Evolutionary conservation across 2,888 invertebrate genomes (phyloP).

Genomic region (Seira ritae): DNA sequence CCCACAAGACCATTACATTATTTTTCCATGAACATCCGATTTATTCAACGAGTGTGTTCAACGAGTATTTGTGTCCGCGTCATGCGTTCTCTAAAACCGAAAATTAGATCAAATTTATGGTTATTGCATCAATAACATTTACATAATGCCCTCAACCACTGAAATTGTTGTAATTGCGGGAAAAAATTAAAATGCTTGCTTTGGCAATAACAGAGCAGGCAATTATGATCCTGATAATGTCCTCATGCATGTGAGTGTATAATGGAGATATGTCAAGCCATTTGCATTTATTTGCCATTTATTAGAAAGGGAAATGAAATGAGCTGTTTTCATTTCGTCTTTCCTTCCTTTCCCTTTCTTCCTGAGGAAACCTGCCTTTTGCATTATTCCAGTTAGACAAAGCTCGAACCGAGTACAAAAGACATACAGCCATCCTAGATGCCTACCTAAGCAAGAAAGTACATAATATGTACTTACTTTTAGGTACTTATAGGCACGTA

Average conservation of each 20-base stretch:
- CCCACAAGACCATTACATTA: too few species aligned
- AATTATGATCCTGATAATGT: conserved; percentile 19
- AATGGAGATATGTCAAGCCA: neutral
- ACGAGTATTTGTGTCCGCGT: neutral
- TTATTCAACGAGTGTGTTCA: too few species aligned
- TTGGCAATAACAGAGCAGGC: neutral
- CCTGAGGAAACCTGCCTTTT: neutral
- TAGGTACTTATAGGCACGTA: too few species aligned
- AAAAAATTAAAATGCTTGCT: too few species aligned
- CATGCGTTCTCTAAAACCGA: neutral
- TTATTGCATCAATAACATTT: conserved; percentile 47
- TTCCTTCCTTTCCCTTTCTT: conserved; percentile 6
- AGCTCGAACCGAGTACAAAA: too few species aligned
- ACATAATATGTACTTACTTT: too few species aligned
- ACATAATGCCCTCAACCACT: conserved; percentile 12
- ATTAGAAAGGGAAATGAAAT: neutral
- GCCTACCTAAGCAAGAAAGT: too few species aligned
- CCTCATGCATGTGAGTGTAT: neutral
- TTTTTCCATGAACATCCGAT: too few species aligned
- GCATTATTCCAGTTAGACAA: neutral
- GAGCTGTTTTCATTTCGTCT: neutral
- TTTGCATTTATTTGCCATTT: conserved; percentile 38
- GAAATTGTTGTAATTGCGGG: too few species aligned
- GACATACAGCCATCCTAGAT: too few species aligned
- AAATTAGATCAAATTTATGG: conserved; percentile 32